These are phyloP conservation scores for Rutilus rutilus DNA, from an alignment of 2,113 vertebrate species.

Conservation along the genomic window DNA sequence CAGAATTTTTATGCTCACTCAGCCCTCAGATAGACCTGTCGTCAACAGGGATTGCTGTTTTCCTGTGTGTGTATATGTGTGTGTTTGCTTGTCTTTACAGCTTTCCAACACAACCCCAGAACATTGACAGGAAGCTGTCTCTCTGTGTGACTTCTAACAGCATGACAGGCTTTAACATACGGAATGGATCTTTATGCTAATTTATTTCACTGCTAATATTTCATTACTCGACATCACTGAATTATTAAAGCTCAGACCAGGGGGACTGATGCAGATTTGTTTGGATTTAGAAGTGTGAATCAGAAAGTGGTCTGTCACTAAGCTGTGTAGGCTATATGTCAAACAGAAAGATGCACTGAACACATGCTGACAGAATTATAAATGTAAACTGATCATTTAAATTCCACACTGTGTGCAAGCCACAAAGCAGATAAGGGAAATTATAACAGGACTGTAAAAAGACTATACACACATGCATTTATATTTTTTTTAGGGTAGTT, in stretches of 20 bases:
- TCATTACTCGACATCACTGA: conserved; percentile 12
- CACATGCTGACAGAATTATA: conserved; percentile 15
- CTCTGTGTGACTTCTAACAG: conserved; percentile 32
- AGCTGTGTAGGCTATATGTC: neutral
- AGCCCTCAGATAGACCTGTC: neutral
- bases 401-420: neutral
- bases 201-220: conserved; percentile 25
- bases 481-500: no score
- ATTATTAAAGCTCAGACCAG: conserved; percentile 34
- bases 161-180: conserved; percentile 13
- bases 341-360: neutral
- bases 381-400: conserved; percentile 7
- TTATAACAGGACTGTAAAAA: neutral
- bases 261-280: conserved; percentile 10
- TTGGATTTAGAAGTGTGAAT: conserved; percentile 17
- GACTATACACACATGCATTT: neutral
- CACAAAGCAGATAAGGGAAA: neutral
- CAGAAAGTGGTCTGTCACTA: neutral
- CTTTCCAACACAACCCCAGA: conserved; percentile 1
- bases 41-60: neutral
- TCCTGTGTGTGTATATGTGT: neutral
- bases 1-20: neutral
- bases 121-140: conserved; percentile 18
- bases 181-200: conserved; percentile 2
- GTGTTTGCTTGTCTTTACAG: conserved; percentile 23